phyloP scores from a whole-genome alignment of 2,797 vertebrate species.

The Myotis planiceps region DNA sequence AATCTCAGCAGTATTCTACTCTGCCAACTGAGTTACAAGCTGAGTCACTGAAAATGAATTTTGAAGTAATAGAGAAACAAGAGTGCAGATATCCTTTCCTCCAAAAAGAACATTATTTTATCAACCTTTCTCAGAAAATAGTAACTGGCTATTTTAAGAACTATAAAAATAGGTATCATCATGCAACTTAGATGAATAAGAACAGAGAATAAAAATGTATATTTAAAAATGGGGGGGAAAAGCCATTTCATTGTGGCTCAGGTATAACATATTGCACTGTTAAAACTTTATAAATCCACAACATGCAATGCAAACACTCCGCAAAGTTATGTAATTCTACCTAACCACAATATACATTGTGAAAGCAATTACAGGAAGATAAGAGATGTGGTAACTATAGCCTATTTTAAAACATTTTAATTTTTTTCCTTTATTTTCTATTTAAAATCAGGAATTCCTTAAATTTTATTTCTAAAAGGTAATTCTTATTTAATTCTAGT shows the following conservation, averaged over 20 bases:
- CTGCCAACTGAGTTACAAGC: neutral
- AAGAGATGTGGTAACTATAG: constrained; percentile 30
- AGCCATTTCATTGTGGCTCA: neutral
- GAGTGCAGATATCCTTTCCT: neutral
- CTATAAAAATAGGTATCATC: neutral
- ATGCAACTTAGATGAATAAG: neutral
- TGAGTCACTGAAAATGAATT: constrained; percentile 1
- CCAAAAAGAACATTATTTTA: neutral
- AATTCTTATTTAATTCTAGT: constrained; percentile 45
- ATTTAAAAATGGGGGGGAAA: neutral
- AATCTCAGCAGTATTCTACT: neutral
- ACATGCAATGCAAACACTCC: neutral
- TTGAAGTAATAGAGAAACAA: constrained; percentile 28
- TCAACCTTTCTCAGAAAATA: neutral
- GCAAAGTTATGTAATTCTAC: constrained; percentile 29
- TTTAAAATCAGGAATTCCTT: constrained; percentile 40
- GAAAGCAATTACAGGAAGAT: constrained; percentile 50
- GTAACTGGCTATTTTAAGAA: neutral
- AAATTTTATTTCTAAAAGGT: constrained; percentile 34
- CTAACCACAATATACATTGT: constrained; percentile 7
- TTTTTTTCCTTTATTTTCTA: neutral
- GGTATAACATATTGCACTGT: neutral
- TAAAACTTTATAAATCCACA: constrained; percentile 10
- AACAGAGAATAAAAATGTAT: neutral
- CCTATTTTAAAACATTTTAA: neutral